Conservation (phyloP, 2,797 vertebrate species). For the Melanotaenia pygmaea region DNA sequence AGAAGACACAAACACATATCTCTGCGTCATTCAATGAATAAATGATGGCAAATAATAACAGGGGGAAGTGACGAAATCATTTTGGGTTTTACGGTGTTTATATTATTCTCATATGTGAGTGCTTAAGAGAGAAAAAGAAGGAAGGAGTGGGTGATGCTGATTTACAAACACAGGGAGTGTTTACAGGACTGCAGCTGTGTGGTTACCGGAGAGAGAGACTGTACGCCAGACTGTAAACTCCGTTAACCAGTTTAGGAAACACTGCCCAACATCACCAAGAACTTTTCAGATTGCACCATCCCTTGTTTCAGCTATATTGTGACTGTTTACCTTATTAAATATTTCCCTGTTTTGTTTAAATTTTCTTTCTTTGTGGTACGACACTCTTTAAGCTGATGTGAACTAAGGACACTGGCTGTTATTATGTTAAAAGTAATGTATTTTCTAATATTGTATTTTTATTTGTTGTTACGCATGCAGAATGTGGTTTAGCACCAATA, state of each 20-base stretch:
- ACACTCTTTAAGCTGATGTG: not conserved
- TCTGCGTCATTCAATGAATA: slow-evolving; percentile 46
- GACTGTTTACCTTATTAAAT: not conserved
- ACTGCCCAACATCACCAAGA: not conserved
- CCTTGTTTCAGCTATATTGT: not conserved
- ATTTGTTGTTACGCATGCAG: not conserved
- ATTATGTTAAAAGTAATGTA: not conserved
- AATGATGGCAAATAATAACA: slow-evolving; percentile 28
- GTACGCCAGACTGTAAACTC: slow-evolving; percentile 33
- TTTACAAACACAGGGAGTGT: slow-evolving; percentile 54
- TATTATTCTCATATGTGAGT: slow-evolving; percentile 34
- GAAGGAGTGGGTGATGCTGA: slow-evolving; percentile 42
- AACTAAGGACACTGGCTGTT: not conserved
- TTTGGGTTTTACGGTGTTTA: slow-evolving; percentile 63
- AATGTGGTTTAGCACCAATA: not conserved
- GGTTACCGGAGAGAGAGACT: slow-evolving; percentile 13
- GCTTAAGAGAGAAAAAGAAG: slow-evolving; percentile 19
- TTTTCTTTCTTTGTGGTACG: not conserved
- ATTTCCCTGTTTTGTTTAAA: not conserved
- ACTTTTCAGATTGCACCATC: slow-evolving; percentile 3
- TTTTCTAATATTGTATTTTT: not conserved
- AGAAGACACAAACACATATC: slow-evolving; percentile 20
- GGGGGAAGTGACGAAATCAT: slow-evolving; percentile 2
- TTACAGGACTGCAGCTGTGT: slow-evolving; percentile 75
- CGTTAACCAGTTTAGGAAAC: slow-evolving; percentile 22